Conservation (phyloP, 2,113 vertebrate species). For the Tympanuchus pallidicinctus region DNA sequence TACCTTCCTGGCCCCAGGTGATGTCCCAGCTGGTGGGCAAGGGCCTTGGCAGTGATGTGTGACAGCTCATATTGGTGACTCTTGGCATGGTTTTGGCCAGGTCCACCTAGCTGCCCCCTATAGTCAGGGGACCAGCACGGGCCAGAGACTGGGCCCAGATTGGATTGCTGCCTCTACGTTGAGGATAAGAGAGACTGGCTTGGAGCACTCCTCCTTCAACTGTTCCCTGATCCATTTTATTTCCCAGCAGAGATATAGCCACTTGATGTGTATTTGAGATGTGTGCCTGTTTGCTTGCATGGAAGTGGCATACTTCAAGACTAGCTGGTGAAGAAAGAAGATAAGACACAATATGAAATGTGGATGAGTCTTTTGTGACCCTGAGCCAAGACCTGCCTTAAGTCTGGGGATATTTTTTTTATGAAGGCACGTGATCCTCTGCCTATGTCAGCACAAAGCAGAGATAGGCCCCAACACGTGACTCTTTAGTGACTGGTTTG, state of each 20-base stretch:
- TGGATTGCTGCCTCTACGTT: neutral
- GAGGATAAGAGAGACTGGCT: neutral
- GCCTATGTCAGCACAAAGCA: slow-evolving; percentile 39
- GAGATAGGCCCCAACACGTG: slow-evolving; percentile 53
- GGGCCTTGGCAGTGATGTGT: neutral
- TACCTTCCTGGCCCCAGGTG: neutral
- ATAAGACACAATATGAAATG: neutral
- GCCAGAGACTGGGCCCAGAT: neutral
- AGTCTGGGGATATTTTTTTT: slow-evolving; percentile 30
- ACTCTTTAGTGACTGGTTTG: slow-evolving; percentile 17
- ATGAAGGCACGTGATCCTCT: slow-evolving; percentile 11
- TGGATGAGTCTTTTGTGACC: neutral
- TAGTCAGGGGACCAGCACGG: neutral
- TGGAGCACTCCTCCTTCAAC: neutral
- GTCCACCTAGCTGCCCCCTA: neutral
- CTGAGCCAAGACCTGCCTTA: neutral
- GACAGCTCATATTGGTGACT: neutral
- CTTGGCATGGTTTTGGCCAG: neutral
- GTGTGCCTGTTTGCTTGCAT: neutral
- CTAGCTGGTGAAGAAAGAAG: neutral
- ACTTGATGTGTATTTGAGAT: neutral
- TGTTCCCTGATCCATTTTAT: neutral
- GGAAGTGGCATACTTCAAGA: neutral
- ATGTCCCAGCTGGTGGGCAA: neutral
- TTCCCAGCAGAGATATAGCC: neutral